Conservation (phyloP, 2,888 invertebrate species). For the Pammene fasciana region DNA sequence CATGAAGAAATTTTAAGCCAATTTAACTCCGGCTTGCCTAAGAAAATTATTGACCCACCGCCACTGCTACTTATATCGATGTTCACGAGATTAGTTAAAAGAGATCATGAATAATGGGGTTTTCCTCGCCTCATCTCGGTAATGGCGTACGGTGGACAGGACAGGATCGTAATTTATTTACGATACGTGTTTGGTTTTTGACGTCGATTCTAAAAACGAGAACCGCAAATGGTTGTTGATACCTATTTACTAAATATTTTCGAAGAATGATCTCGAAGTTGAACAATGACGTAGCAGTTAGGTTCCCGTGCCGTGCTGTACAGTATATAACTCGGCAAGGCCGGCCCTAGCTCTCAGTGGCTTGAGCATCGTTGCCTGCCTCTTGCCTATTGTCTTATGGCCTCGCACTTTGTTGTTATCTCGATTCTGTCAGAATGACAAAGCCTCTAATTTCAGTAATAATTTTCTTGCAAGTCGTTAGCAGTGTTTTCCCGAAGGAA, state of each 20-base stretch:
- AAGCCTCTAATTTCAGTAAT: slow-evolving; percentile 11
- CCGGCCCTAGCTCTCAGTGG: slow-evolving; percentile 21
- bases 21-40: too few relatives aligned
- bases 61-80: too few relatives aligned
- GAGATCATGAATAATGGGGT: too few relatives aligned
- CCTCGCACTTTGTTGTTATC: slow-evolving; percentile 19
- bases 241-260: background rate
- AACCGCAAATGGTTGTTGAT: too few relatives aligned
- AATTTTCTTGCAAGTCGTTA: slow-evolving; percentile 15
- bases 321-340: slow-evolving; percentile 34
- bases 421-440: slow-evolving; percentile 13
- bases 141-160: too few relatives aligned
- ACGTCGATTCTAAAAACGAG: too few relatives aligned
- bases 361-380: slow-evolving; percentile 26
- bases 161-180: too few relatives aligned
- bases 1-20: too few relatives aligned
- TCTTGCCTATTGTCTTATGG: slow-evolving; percentile 28
- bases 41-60: too few relatives aligned
- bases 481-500: slow-evolving; percentile 29
- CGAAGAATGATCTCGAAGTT: slow-evolving; percentile 12
- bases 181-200: too few relatives aligned
- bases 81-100: too few relatives aligned
- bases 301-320: background rate
- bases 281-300: slow-evolving; percentile 4
- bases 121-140: too few relatives aligned